Percentiles rank a stretch among this genome's conserved stretches.
Evolutionary conservation across 1,140 invertebrate genomes (phyloP).

Genomic region (Tribolium castaneum): DNA sequence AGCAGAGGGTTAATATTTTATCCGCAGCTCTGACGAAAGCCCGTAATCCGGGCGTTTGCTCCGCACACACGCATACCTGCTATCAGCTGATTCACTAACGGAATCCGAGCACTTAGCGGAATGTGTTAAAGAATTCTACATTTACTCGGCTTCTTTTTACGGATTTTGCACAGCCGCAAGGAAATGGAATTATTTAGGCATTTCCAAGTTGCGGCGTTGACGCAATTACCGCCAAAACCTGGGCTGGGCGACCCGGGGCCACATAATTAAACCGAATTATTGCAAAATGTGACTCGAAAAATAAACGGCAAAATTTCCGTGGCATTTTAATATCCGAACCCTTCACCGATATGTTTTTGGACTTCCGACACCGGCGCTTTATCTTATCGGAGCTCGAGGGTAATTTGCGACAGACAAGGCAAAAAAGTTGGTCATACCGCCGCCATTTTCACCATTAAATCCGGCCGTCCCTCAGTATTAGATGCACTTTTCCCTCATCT

Average conservation of each 20-base stretch:
- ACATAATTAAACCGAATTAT: constrained; percentile 7
- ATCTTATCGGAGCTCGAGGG: constrained; percentile 8
- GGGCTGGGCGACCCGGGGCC: not conserved
- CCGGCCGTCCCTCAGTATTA: not conserved
- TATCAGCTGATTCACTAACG: constrained; percentile 27
- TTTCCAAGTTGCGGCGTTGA: constrained; percentile 13
- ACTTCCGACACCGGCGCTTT: not conserved
- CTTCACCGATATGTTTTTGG: constrained; percentile 24
- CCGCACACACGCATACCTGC: constrained; percentile 32
- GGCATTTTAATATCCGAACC: constrained; percentile 35
- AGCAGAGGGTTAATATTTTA: constrained; percentile 30
- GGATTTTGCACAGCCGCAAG: constrained; percentile 9
- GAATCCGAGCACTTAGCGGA: constrained; percentile 32
- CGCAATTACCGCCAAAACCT: constrained; percentile 11
- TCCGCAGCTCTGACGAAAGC: constrained; percentile 27
- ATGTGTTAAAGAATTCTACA: constrained; percentile 36
- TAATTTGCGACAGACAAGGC: not conserved
- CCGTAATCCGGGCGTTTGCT: constrained; percentile 23
- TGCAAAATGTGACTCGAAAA: not conserved
- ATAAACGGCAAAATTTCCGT: not conserved
- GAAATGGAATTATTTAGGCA: constrained; percentile 26
- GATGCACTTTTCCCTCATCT: constrained; percentile 11
- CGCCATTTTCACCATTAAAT: constrained; percentile 1
- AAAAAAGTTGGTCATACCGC: not conserved
- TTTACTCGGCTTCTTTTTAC: constrained; percentile 24